Conservation (phyloP, 2,797 vertebrate genomes). For the Protonibea diacanthus region DNA sequence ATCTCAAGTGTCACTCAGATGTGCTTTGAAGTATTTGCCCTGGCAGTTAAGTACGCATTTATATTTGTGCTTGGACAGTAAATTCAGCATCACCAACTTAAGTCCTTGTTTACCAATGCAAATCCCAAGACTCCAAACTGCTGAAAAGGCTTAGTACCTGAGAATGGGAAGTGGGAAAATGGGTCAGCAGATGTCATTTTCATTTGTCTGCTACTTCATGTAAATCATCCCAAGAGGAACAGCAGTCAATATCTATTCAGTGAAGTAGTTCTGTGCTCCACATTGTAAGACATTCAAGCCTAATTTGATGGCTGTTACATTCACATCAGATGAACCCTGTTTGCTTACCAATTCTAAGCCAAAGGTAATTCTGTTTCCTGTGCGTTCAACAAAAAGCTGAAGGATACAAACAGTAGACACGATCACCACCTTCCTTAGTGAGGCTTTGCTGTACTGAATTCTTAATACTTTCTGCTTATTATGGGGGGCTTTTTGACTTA, state of each 20-base stretch:
- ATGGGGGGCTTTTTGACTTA: neutral
- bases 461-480: neutral
- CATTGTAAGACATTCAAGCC: neutral
- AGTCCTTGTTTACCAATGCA: neutral
- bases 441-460: too few relatives aligned
- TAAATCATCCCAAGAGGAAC: neutral
- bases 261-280: neutral
- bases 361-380: neutral
- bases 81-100: neutral
- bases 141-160: neutral
- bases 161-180: neutral
- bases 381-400: too few relatives aligned
- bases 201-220: neutral
- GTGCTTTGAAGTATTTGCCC: neutral
- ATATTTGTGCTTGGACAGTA: slow-evolving; percentile 4
- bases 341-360: neutral
- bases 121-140: neutral
- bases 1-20: neutral
- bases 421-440: neutral
- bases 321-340: neutral
- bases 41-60: neutral
- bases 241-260: neutral
- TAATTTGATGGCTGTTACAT: neutral
- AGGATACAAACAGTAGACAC: neutral
- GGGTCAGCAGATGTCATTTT: neutral